Percentiles rank a stretch among this genome's conserved stretches.
These are phyloP conservation scores for Lottia gigantea DNA, from an alignment of 2,888 invertebrate genomes.

Conservation along the genomic window DNA sequence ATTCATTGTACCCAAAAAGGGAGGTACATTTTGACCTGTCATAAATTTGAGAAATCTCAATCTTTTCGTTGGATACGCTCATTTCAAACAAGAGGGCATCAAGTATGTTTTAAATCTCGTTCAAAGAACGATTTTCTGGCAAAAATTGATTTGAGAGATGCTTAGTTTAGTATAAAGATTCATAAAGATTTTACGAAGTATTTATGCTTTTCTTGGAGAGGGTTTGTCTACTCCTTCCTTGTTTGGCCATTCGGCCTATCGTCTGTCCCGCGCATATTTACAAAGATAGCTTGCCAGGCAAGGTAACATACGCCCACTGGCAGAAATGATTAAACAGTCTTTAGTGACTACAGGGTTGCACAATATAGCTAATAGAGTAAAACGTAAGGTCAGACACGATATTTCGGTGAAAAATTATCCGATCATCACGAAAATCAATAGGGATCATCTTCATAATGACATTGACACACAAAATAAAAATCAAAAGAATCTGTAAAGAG, in stretches of 20 bases:
- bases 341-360: too few species aligned
- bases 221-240: neutral
- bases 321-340: too few species aligned
- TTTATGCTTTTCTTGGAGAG: slow-evolving; percentile 16
- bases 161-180: slow-evolving; percentile 19
- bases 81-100: slow-evolving; percentile 20
- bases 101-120: slow-evolving; percentile 13
- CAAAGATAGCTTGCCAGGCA: slow-evolving; percentile 12
- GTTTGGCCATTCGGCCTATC: slow-evolving; percentile 16
- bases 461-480: too few species aligned
- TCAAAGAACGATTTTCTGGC: slow-evolving; percentile 15
- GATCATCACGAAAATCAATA: too few species aligned
- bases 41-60: slow-evolving; percentile 19
- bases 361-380: too few species aligned
- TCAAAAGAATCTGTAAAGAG: too few species aligned
- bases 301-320: too few species aligned
- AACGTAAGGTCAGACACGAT: too few species aligned
- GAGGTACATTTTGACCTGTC: slow-evolving; percentile 11
- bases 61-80: slow-evolving; percentile 5
- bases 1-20: slow-evolving; percentile 9
- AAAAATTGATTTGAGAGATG: slow-evolving; percentile 17
- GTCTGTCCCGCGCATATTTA: slow-evolving; percentile 17
- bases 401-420: too few species aligned
- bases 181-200: slow-evolving; percentile 10
- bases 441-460: too few species aligned